Conservation (phyloP, 2,888 invertebrate genomes). For the Tiliacea citrago region DNA sequence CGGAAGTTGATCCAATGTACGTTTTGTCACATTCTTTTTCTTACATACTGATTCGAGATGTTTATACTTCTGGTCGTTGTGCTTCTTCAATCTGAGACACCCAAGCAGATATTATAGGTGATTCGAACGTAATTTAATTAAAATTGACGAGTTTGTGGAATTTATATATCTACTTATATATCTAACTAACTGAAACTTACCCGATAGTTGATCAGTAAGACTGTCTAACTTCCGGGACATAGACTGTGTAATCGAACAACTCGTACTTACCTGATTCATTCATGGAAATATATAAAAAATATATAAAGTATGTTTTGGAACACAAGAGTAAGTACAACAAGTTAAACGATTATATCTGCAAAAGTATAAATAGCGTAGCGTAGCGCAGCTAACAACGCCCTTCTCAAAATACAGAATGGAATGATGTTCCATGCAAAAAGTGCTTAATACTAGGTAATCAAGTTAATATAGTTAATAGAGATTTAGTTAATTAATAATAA, state of each 20-base stretch:
- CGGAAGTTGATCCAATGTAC: constrained; percentile 23
- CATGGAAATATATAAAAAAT: neutral
- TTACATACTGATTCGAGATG: constrained; percentile 18
- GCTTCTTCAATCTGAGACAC: neutral
- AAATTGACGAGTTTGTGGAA: neutral
- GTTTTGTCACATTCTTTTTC: constrained; percentile 36
- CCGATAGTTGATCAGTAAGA: neutral
- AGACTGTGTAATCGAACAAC: neutral
- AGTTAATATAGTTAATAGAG: no score
- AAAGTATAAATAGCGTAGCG: no score
- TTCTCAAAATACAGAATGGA: no score
- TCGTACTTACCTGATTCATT: neutral
- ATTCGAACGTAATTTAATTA: neutral
- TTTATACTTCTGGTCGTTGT: constrained; percentile 7
- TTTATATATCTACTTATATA: neutral
- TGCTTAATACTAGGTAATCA: no score
- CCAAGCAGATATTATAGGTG: no score
- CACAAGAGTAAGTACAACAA: no score
- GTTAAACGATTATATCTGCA: no score
- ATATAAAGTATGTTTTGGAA: no score
- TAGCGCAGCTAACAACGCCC: no score
- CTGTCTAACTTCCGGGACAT: neutral
- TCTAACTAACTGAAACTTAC: neutral
- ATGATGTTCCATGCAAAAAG: no score
- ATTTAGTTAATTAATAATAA: no score